A percentile compares a stretch with the other conserved stretches of the same genome.
These are phyloP conservation scores for Hydriomena furcata DNA, from an alignment of 2,888 invertebrate species.

Conservation along the genomic window DNA sequence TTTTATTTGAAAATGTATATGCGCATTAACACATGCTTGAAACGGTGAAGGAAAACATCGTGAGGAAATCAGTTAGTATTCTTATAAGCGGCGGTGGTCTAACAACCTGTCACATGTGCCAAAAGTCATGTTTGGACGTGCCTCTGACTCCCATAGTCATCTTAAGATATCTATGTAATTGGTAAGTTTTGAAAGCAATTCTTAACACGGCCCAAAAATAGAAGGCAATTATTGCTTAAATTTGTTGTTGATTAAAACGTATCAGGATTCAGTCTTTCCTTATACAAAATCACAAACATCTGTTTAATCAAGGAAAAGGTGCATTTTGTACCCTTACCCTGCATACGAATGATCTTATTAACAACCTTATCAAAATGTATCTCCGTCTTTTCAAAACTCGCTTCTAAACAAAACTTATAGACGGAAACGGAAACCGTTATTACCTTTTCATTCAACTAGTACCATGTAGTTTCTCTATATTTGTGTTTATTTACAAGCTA, in stretches of 20 bases:
- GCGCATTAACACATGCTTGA: too few species aligned
- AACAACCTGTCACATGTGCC: too few species aligned
- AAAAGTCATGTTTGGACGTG: too few species aligned
- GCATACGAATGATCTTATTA: conserved; percentile 22
- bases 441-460: conserved; percentile 30
- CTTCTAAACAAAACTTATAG: conserved; percentile 16
- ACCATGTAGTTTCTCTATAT: conserved; percentile 11
- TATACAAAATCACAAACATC: conserved; percentile 8
- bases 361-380: conserved; percentile 18
- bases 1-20: too few species aligned
- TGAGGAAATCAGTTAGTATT: too few species aligned
- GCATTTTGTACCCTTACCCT: conserved; percentile 5
- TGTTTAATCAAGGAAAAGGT: conserved; percentile 23
- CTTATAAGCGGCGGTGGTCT: too few species aligned
- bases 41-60: too few species aligned
- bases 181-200: conserved; percentile 1
- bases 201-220: background rate
- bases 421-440: conserved; percentile 39
- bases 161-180: conserved; percentile 8
- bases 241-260: conserved; percentile 3
- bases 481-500: conserved; percentile 24
- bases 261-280: conserved; percentile 9
- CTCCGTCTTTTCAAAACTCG: conserved; percentile 15
- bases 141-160: too few species aligned
- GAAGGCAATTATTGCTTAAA: background rate